A percentile compares a stretch with the other conserved stretches of the same genome.
Conservation (phyloP, 2,888 invertebrate species). For the Caenorhabditis macrosperma region DNA sequence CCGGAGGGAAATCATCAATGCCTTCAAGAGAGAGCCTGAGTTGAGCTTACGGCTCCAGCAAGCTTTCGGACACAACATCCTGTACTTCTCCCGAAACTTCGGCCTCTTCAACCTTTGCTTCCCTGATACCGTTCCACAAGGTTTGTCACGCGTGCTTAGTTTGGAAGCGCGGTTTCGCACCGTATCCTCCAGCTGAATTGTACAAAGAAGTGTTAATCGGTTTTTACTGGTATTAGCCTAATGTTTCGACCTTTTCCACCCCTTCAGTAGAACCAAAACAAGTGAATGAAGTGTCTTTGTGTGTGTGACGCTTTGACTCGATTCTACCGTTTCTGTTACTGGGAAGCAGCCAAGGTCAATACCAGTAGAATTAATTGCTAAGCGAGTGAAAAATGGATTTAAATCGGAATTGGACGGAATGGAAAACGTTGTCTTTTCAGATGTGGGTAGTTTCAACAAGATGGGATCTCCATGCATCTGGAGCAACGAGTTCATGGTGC, state of each 20-base stretch:
- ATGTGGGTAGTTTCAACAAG: constrained; percentile 74
- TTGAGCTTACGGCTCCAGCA: constrained; percentile 75
- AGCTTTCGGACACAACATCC: constrained; percentile 88
- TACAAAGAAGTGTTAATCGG: constrained; percentile 40
- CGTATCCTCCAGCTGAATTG: neutral
- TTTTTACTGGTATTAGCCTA: constrained; percentile 16
- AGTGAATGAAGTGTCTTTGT: constrained; percentile 53
- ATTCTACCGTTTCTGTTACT: constrained; percentile 29
- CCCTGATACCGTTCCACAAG: constrained; percentile 89
- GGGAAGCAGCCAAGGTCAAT: constrained; percentile 36
- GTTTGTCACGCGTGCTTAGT: constrained; percentile 56
- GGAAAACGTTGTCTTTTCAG: constrained; percentile 51
- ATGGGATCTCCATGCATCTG: constrained; percentile 72
- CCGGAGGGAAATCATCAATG: constrained; percentile 71
- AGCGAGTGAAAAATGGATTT: constrained; percentile 8
- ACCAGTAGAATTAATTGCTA: constrained; percentile 51
- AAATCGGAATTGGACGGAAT: neutral
- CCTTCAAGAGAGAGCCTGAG: constrained; percentile 75
- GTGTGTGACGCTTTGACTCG: constrained; percentile 20
- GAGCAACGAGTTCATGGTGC: constrained; percentile 71
- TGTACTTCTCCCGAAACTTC: constrained; percentile 92
- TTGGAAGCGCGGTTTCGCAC: neutral
- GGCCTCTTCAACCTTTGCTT: constrained; percentile 95
- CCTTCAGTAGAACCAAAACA: constrained; percentile 27
- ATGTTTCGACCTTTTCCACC: constrained; percentile 12